Conservation (phyloP, 1,140 invertebrate genomes). For the Aphidius ervi region DNA sequence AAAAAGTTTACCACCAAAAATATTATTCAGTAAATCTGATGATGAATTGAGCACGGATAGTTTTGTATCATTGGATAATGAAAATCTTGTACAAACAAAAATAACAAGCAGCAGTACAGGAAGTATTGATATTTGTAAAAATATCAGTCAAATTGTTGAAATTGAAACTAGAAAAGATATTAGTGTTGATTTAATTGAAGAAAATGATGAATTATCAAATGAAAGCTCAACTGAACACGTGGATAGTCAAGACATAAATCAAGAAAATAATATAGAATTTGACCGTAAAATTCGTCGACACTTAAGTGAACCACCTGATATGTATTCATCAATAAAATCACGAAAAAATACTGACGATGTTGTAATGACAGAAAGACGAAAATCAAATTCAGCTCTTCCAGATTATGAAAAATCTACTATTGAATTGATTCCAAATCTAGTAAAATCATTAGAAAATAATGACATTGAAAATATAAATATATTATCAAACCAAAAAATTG, state of each 20-base stretch:
- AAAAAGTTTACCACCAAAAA: conserved; percentile 36
- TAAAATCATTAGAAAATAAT: neutral
- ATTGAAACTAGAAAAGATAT: conserved; percentile 20
- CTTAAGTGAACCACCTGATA: conserved; percentile 35
- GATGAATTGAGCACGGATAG: conserved; percentile 46
- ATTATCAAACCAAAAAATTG: too few species aligned
- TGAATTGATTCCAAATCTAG: conserved; percentile 24
- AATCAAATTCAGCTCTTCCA: conserved; percentile 21
- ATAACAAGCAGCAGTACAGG: conserved; percentile 45
- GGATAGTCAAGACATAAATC: too few species aligned
- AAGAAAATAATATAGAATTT: neutral
- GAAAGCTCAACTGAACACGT: neutral
- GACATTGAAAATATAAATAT: too few species aligned
- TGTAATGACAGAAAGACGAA: neutral
- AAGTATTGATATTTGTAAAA: conserved; percentile 37
- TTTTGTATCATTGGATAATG: conserved; percentile 32
- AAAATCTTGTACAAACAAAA: conserved; percentile 41
- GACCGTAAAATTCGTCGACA: conserved; percentile 29
- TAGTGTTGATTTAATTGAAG: neutral
- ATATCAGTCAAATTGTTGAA: conserved; percentile 30
- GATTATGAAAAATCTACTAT: conserved; percentile 23
- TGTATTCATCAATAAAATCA: conserved; percentile 31
- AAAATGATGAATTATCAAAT: neutral
- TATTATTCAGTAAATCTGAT: conserved; percentile 46
- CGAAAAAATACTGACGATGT: too few species aligned